A percentile compares a stretch with the other conserved stretches of the same genome.
These are phyloP conservation scores for Dendrolimus punctatus DNA, from an alignment of 1,140 invertebrate species.

Conservation along the genomic window DNA sequence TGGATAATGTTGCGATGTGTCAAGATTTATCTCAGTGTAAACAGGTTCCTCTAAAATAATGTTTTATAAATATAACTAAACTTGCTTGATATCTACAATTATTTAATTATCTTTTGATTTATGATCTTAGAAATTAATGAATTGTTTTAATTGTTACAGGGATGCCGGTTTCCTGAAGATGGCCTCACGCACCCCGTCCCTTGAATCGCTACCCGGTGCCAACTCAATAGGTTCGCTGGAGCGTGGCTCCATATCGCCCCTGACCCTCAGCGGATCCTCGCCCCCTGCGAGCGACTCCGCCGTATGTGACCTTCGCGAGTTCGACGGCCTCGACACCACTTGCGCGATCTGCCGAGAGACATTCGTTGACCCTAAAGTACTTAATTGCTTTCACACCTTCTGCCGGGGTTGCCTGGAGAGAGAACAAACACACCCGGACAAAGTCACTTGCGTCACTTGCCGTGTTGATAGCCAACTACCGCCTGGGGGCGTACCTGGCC, in stretches of 20 bases:
- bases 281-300: conserved; percentile 86
- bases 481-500: conserved; percentile 72
- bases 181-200: conserved; percentile 83
- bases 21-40: too few relatives aligned
- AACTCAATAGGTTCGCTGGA: conserved; percentile 90
- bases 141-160: conserved; percentile 56
- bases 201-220: conserved; percentile 90
- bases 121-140: not conserved
- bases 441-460: conserved; percentile 87
- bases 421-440: conserved; percentile 81
- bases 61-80: too few relatives aligned
- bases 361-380: conserved; percentile 80
- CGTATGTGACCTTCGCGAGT: conserved; percentile 77
- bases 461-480: conserved; percentile 79
- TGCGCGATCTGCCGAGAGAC: conserved; percentile 88
- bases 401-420: conserved; percentile 87
- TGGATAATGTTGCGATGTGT: too few relatives aligned
- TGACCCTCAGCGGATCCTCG: conserved; percentile 86
- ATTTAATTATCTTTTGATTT: not conserved
- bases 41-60: too few relatives aligned
- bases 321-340: conserved; percentile 75
- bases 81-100: too few relatives aligned
- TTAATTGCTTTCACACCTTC: conserved; percentile 88
- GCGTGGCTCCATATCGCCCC: conserved; percentile 80
- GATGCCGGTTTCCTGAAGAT: conserved; percentile 74